Percentiles rank a stretch among this genome's conserved stretches.
phyloP scores from a whole-genome alignment of 2,113 vertebrate species.

The Pteronura brasiliensis region DNA sequence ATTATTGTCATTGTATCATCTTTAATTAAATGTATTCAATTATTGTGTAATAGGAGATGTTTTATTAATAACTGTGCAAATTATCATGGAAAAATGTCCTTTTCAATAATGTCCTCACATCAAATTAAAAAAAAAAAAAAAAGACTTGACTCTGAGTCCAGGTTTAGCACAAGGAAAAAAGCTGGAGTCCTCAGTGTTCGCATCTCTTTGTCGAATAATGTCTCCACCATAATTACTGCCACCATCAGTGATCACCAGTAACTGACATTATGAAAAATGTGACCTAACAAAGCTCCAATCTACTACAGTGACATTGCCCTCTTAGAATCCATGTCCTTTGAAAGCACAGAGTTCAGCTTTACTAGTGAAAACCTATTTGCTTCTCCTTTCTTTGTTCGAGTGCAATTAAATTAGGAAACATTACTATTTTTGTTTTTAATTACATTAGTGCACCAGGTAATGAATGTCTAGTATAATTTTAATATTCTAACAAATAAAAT shows the following conservation, averaged over 20 bases:
- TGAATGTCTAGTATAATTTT: constrained; percentile 15
- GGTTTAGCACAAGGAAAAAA: background rate
- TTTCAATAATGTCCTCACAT: constrained; percentile 30
- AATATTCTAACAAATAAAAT: constrained; percentile 34
- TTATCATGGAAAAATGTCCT: constrained; percentile 45
- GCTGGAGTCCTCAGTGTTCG: background rate
- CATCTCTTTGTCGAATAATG: background rate
- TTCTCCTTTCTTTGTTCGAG: background rate
- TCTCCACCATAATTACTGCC: background rate
- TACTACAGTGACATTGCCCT: background rate
- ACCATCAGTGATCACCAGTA: background rate
- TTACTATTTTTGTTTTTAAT: background rate
- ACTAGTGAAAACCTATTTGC: background rate
- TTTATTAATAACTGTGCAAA: constrained; percentile 68
- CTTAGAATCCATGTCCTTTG: background rate
- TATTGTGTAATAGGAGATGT: constrained; percentile 24
- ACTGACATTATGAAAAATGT: background rate
- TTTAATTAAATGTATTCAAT: constrained; percentile 55
- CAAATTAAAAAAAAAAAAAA: background rate
- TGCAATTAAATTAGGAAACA: background rate
- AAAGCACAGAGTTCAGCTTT: background rate
- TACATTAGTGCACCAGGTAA: background rate
- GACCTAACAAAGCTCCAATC: background rate
- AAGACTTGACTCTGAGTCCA: background rate
- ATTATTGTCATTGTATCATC: constrained; percentile 46